These are phyloP conservation scores for Syngnathus typhle DNA, from an alignment of 2,113 vertebrate genomes.

Conservation along the genomic window DNA sequence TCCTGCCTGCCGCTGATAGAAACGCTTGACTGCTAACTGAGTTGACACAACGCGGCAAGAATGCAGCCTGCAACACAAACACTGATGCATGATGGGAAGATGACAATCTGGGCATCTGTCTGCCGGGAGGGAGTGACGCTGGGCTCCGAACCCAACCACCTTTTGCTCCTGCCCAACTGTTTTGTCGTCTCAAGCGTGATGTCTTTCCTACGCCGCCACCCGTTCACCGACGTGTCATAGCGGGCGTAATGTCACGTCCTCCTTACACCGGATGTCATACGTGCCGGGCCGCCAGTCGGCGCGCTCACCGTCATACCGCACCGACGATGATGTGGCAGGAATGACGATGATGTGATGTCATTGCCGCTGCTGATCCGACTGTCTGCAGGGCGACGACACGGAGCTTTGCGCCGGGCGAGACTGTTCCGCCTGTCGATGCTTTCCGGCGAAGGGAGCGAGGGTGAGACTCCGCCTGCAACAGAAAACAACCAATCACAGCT, in stretches of 20 bases:
- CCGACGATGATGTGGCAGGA: background rate
- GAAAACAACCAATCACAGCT: conserved; percentile 12
- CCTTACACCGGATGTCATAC: no score
- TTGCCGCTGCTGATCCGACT: background rate
- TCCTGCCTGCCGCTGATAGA: conserved; percentile 42
- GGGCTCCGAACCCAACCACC: no score
- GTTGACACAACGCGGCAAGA: conserved; percentile 60
- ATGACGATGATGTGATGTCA: background rate
- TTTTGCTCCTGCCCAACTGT: no score
- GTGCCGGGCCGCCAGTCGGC: no score
- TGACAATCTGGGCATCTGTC: background rate
- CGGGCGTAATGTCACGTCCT: no score
- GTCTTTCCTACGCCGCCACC: background rate
- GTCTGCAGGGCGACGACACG: conserved; percentile 51
- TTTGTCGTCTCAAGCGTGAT: no score
- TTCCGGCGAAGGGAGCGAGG: conserved; percentile 77
- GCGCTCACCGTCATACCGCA: no score
- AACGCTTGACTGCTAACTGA: conserved; percentile 52
- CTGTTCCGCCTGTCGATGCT: conserved; percentile 75
- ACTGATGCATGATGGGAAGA: conserved; percentile 34
- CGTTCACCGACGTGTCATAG: no score
- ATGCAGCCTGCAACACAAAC: conserved; percentile 58
- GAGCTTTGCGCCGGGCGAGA: conserved; percentile 73
- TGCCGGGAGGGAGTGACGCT: background rate
- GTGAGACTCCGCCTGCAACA: conserved; percentile 57